A percentile compares a stretch with the other conserved stretches of the same genome.
These are phyloP conservation scores for Stenoptilia bipunctidactyla DNA, from an alignment of 2,888 invertebrate genomes.

Conservation along the genomic window DNA sequence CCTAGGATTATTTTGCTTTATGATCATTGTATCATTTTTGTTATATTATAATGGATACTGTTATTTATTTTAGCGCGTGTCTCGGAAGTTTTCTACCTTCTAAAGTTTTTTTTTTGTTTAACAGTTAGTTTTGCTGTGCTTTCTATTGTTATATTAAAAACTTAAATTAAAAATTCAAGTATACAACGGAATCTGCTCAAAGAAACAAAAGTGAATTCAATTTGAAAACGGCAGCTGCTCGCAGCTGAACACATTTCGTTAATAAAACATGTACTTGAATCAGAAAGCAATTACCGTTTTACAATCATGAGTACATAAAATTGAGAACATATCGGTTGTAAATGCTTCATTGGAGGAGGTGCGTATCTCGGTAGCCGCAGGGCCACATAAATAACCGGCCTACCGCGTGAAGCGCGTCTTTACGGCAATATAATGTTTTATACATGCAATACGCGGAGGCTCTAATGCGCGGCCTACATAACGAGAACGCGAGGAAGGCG, in stretches of 20 bases:
- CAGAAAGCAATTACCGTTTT: conserved; percentile 11
- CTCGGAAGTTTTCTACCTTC: conserved; percentile 20
- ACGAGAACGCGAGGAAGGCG: conserved; percentile 69
- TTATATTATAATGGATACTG: conserved; percentile 16
- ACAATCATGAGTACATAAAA: conserved; percentile 18
- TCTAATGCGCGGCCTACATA: conserved; percentile 65
- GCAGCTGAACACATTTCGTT: too few species aligned
- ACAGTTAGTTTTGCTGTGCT: conserved; percentile 18
- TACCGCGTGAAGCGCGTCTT: conserved; percentile 52
- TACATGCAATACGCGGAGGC: conserved; percentile 57
- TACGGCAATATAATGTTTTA: conserved; percentile 63
- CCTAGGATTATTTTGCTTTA: conserved; percentile 26
- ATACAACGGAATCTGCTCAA: too few species aligned
- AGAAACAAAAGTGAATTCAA: too few species aligned
- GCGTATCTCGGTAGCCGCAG: conserved; percentile 56
- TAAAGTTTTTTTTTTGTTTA: conserved; percentile 14
- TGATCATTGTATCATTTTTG: conserved; percentile 31
- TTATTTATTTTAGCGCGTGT: conserved; percentile 30
- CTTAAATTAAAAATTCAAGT: background rate
- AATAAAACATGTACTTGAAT: too few species aligned
- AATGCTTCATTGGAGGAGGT: conserved; percentile 26
- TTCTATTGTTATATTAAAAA: conserved; percentile 12
- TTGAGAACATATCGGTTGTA: conserved; percentile 14
- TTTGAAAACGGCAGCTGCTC: too few species aligned
- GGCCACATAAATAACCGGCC: conserved; percentile 55